phyloP scores from a whole-genome alignment of 2,888 invertebrate genomes.

The Therioaphis trifolii region DNA sequence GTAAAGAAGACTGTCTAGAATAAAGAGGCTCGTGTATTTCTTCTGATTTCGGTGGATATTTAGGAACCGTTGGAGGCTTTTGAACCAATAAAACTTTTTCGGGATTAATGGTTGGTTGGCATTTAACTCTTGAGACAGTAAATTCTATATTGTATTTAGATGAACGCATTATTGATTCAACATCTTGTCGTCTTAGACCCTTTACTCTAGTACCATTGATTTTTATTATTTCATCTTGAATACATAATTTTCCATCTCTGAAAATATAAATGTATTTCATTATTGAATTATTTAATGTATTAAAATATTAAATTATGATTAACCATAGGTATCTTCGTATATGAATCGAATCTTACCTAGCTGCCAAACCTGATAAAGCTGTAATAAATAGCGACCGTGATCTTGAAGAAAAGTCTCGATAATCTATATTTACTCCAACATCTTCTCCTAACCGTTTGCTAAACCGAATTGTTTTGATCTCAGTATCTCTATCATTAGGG shows the following conservation, averaged over 20 bases:
- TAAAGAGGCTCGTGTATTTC: constrained; percentile 33
- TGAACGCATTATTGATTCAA: constrained; percentile 43
- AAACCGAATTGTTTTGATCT: constrained; percentile 43
- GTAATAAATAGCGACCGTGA: constrained; percentile 29
- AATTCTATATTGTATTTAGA: constrained; percentile 51
- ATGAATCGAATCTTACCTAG: constrained; percentile 23
- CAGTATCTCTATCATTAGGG: not conserved
- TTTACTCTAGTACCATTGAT: constrained; percentile 85
- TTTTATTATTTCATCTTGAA: constrained; percentile 90
- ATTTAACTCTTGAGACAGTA: constrained; percentile 42
- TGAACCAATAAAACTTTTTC: constrained; percentile 37
- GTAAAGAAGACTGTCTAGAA: constrained; percentile 65
- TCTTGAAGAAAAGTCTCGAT: constrained; percentile 21
- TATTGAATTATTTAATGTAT: too few species aligned
- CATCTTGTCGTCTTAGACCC: constrained; percentile 71
- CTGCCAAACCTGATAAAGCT: constrained; percentile 43
- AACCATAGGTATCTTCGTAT: too few species aligned
- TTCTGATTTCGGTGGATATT: constrained; percentile 37
- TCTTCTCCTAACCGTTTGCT: constrained; percentile 57
- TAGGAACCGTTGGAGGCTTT: constrained; percentile 55
- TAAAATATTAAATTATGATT: not conserved
- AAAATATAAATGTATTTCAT: constrained; percentile 67
- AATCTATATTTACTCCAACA: constrained; percentile 45
- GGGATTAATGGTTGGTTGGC: not conserved
- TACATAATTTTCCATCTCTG: constrained; percentile 83